phyloP scores from a whole-genome alignment of 2,888 invertebrate species.

The Matsumyia berberina region DNA sequence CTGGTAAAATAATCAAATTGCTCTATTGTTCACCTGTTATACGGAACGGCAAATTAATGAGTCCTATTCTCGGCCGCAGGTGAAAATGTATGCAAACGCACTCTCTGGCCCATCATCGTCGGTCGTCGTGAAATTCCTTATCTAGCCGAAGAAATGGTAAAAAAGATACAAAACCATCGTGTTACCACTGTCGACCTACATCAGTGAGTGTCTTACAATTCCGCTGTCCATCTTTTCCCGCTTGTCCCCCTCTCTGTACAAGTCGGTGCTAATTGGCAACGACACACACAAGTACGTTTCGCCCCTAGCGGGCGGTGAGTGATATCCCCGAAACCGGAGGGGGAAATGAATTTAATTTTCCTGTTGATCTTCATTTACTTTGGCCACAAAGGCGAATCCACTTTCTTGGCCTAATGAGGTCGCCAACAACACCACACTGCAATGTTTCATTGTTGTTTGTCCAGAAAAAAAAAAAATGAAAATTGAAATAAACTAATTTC shows the following conservation, averaged over 20 bases:
- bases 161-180: not conserved
- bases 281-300: slow-evolving; percentile 56
- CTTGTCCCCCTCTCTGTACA: not conserved
- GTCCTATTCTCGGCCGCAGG: slow-evolving; percentile 40
- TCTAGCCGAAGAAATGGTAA: slow-evolving; percentile 29
- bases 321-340: slow-evolving; percentile 2
- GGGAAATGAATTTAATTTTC: slow-evolving; percentile 68
- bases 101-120: slow-evolving; percentile 21
- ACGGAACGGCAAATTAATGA: slow-evolving; percentile 45
- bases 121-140: slow-evolving; percentile 19
- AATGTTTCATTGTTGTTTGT: slow-evolving; percentile 64
- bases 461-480: slow-evolving; percentile 36
- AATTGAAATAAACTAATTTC: slow-evolving; percentile 60
- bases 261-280: slow-evolving; percentile 67
- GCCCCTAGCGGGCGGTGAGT: slow-evolving; percentile 8
- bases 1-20: slow-evolving; percentile 64
- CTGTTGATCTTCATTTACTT: slow-evolving; percentile 69
- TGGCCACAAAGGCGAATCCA: slow-evolving; percentile 35
- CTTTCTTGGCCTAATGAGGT: slow-evolving; percentile 64
- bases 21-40: slow-evolving; percentile 71
- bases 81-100: slow-evolving; percentile 48
- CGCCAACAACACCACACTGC: slow-evolving; percentile 36
- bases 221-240: not conserved
- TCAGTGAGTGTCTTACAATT: slow-evolving; percentile 41
- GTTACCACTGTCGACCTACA: slow-evolving; percentile 47